A percentile compares a stretch with the other conserved stretches of the same genome.
Evolutionary conservation across 2,113 vertebrate species (phyloP).

Genomic region (Scalopus aquaticus): DNA sequence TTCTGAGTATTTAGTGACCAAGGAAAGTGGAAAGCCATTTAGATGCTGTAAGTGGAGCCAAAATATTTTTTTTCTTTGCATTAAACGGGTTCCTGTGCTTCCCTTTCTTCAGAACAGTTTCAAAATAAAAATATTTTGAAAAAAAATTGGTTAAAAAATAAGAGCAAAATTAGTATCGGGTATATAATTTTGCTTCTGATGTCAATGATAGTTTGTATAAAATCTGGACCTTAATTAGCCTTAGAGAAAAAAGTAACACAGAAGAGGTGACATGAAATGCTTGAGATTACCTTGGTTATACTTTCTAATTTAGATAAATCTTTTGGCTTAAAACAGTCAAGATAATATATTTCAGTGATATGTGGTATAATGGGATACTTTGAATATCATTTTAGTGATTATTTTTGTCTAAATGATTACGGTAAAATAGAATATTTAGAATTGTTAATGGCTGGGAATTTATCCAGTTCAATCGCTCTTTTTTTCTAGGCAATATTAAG

Average conservation of each 20-base stretch:
- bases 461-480: not conserved
- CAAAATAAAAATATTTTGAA: conserved; percentile 19
- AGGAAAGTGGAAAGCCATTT: conserved; percentile 81
- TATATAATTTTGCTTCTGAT: conserved; percentile 40
- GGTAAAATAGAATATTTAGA: not conserved
- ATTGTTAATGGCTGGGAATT: not conserved
- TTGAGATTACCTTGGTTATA: not conserved
- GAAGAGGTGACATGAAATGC: conserved; percentile 1
- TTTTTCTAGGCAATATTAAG: not conserved
- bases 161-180: conserved; percentile 22
- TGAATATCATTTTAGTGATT: conserved; percentile 3
- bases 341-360: conserved; percentile 11
- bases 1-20: conserved; percentile 82
- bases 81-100: conserved; percentile 41
- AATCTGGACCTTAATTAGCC: conserved; percentile 20
- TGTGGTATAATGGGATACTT: not conserved
- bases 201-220: conserved; percentile 17
- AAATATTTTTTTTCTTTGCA: conserved; percentile 54
- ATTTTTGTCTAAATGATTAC: not conserved
- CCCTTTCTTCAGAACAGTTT: conserved; percentile 28
- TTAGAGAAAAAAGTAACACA: conserved; percentile 37
- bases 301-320: conserved; percentile 17
- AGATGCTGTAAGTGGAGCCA: conserved; percentile 65
- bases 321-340: conserved; percentile 46
- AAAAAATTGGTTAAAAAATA: conserved; percentile 42